Evolutionary conservation across 2,113 vertebrate genomes (phyloP).

Genomic region (Tursiops truncatus): DNA sequence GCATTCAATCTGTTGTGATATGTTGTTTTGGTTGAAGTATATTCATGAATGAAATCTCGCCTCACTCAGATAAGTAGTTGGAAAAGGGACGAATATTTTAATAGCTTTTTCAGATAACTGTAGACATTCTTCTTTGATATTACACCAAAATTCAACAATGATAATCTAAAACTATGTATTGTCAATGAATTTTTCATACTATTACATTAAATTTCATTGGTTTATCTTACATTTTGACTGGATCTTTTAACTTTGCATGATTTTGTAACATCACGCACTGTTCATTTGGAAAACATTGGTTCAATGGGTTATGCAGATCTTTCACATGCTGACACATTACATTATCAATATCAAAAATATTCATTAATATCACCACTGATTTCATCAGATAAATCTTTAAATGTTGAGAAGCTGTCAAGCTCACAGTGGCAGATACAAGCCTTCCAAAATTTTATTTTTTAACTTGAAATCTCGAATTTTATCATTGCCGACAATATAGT

Average conservation of each 20-base stretch:
- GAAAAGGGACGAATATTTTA: background rate
- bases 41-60: background rate
- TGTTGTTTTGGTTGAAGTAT: background rate
- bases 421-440: background rate
- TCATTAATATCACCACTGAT: background rate
- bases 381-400: background rate
- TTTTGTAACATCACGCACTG: background rate
- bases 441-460: slow-evolving; percentile 19
- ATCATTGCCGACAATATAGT: background rate
- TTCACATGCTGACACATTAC: background rate
- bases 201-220: background rate
- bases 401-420: background rate
- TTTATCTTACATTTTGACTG: background rate
- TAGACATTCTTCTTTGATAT: background rate
- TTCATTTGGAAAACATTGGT: background rate
- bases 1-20: background rate
- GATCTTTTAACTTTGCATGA: background rate
- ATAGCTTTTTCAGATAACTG: background rate
- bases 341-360: background rate
- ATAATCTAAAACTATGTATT: background rate
- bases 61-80: background rate
- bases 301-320: background rate
- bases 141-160: background rate
- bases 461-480: background rate
- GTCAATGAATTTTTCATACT: background rate